Base-by-base conservation (phyloP, 1,140 invertebrate genomes). In the Psix sp. region DNA sequence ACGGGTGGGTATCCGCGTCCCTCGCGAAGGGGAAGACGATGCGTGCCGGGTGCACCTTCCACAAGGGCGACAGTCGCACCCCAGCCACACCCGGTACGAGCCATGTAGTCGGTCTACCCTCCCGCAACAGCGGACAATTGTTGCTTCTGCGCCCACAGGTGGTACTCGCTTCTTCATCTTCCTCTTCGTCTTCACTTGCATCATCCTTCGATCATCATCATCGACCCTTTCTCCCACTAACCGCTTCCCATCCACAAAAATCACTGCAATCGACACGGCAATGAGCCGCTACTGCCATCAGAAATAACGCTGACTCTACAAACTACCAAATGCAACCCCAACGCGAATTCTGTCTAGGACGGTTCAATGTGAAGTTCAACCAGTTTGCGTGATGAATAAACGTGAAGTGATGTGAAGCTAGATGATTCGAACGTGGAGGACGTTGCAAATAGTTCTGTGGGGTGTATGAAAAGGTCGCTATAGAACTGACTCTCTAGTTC, bases 91-190 rank as follows among this genome's bases (percentile, higher is more conserved):
- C 85, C 85, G 83, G 81, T 78, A 86, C 83, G 79, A 85, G 83
- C 82, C 83, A 87, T 86, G 85, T 87, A 86, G 85, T 87, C 85
- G 83, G 80, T 82, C 78, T 83, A 80, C 83, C 82, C 82, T 86
- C 84, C 82, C 84, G 86, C 86, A 85, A 84, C 84, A 79, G 85
- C 85, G 86, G 86, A 87, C 85, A 87, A 87, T 86, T 86, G 86
- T 87, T 87, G 85, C 85, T 86, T 86, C 86, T 85, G 82, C 83
- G 82, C 86, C 85, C 83, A 86, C 86, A 87, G 86, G 86, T 87
- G 86, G 85, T 85, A 85, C 80, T 80, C 78, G 60, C 78, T 80
- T 81, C 78, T 79, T 79, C 74, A 77, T 77, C 67, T 80, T 77
- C 77, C 73, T 75, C 78, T 72, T 75, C 65, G 39, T 51, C 60